These are phyloP conservation scores for Chascanopsetta lugubris DNA, from an alignment of 2,113 vertebrate genomes.

Conservation along the genomic window DNA sequence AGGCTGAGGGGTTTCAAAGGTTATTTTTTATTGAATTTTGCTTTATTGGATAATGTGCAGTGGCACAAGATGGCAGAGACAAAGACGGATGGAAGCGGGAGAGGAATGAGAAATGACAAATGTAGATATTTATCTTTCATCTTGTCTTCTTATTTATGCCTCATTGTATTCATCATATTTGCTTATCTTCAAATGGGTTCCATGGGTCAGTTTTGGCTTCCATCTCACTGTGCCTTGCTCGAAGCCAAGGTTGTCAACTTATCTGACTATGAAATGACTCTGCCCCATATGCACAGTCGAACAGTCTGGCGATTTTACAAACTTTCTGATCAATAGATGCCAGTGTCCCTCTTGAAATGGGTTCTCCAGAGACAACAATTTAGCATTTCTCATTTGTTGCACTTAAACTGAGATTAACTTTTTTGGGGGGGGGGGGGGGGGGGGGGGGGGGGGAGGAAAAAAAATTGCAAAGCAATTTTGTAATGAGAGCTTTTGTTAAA, in stretches of 20 bases:
- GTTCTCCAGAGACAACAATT: too few relatives aligned
- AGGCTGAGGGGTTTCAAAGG: constrained; percentile 61
- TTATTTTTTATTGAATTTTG: constrained; percentile 63
- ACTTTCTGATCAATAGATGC: not conserved
- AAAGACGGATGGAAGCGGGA: not conserved
- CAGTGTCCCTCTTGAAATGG: not conserved
- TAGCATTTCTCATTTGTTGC: too few relatives aligned
- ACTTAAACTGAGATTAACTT: too few relatives aligned
- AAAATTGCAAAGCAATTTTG: not conserved
- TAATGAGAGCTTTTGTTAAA: too few relatives aligned
- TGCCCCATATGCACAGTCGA: not conserved
- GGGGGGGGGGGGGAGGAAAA: too few relatives aligned
- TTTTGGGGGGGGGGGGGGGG: too few relatives aligned
- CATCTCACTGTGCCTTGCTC: constrained; percentile 2
- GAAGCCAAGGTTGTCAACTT: not conserved
- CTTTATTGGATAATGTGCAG: constrained; percentile 65
- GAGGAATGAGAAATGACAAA: not conserved
- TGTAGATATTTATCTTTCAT: constrained; percentile 19
- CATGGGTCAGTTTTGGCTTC: not conserved
- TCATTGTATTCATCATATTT: not conserved
- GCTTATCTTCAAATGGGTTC: constrained; percentile 8
- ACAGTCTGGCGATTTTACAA: not conserved
- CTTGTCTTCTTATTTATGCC: not conserved
- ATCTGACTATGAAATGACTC: not conserved
- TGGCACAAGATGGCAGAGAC: not conserved